phyloP scores from a whole-genome alignment of 2,797 vertebrate species.

The Tinamus major region DNA sequence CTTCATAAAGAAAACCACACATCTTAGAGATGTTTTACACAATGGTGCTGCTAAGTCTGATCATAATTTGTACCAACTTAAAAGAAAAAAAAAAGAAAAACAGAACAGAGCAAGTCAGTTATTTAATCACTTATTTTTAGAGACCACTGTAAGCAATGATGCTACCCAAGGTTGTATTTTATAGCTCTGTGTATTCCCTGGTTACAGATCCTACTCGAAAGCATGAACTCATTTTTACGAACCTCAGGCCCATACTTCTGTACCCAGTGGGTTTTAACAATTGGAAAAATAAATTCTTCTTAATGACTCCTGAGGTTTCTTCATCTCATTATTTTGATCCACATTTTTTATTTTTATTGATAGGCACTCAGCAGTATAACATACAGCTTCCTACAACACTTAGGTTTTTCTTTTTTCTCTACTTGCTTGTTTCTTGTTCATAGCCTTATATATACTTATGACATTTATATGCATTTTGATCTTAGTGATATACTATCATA shows the following conservation, averaged over 20 bases:
- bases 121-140: not conserved
- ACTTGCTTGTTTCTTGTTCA: not conserved
- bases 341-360: conserved; percentile 33
- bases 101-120: not conserved
- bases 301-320: conserved; percentile 1
- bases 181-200: not conserved
- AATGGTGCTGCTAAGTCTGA: not conserved
- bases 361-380: conserved; percentile 19
- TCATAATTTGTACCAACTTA: not conserved
- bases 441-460: conserved; percentile 6
- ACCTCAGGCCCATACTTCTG: not conserved
- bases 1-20: not conserved
- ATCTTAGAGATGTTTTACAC: not conserved
- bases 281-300: conserved; percentile 31
- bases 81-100: no score
- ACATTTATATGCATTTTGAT: conserved; percentile 11
- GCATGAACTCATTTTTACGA: not conserved
- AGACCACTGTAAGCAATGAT: not conserved
- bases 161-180: not conserved
- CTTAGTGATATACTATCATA: not conserved
- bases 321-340: not conserved
- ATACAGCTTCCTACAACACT: not conserved
- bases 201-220: conserved; percentile 1
- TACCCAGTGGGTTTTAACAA: not conserved
- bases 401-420: not conserved